A percentile compares a stretch with the other conserved stretches of the same genome.
These are phyloP conservation scores for Nephrotoma guestfalica DNA, from an alignment of 2,888 invertebrate species.

Conservation along the genomic window DNA sequence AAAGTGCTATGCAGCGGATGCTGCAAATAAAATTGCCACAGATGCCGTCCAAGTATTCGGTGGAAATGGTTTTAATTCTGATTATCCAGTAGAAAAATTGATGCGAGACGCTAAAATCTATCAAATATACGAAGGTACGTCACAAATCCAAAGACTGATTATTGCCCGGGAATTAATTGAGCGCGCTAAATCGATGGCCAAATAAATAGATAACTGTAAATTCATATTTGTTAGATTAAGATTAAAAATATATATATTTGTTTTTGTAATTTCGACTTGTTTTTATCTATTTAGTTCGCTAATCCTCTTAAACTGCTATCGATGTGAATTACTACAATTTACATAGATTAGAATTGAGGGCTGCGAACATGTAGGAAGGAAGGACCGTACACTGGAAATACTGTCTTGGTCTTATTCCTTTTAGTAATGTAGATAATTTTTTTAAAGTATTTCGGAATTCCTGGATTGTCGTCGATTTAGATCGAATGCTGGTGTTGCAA, in stretches of 20 bases:
- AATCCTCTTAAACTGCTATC: neutral
- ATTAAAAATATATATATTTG: neutral
- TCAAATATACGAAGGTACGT: constrained; percentile 90
- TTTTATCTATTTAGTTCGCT: neutral
- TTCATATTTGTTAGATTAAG: neutral
- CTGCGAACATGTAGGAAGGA: no score
- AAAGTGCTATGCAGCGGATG: constrained; percentile 72
- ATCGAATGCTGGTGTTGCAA: no score
- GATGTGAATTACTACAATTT: no score
- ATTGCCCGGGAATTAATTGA: constrained; percentile 55
- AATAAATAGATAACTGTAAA: neutral
- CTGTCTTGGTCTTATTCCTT: no score
- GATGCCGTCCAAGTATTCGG: constrained; percentile 88
- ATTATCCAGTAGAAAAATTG: constrained; percentile 90
- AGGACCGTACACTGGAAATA: no score
- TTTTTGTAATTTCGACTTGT: neutral
- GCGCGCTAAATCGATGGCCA: constrained; percentile 28
- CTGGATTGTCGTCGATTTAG: no score
- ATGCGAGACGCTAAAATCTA: constrained; percentile 95
- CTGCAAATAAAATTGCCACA: constrained; percentile 75
- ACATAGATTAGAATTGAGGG: no score
- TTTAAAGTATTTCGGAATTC: no score
- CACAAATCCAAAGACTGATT: constrained; percentile 83
- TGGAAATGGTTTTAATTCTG: constrained; percentile 83
- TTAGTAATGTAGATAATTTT: no score